Evolutionary conservation across 1,140 invertebrate species (phyloP), one percentile per base, ranked within the genome.

Genomic region (Parasteatoda tepidariorum): DNA sequence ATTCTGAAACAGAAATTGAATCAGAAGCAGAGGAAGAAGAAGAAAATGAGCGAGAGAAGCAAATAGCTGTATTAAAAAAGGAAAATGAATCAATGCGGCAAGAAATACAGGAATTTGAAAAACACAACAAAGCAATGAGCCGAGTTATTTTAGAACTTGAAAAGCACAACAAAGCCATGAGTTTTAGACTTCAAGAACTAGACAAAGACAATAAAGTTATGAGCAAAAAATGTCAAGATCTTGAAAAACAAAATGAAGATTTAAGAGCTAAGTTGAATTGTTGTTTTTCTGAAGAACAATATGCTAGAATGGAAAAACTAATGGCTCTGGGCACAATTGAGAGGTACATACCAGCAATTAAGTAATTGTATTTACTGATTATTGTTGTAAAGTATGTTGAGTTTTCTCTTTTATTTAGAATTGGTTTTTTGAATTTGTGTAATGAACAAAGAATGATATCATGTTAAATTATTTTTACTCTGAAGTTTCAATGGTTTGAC

Each of bases 151-250:
- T 82, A 15, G 78, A 82, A 62, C 78, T 82, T 0, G 78, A 82
- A 31, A 82, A 82, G 38, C 66, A 70, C 31, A 82, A 82, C 3
- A 82, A 82, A 30, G 66, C 67, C n/a, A 82, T 82, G 78, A 82
- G 78, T 48, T 28, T 71, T 5, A 82, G 71, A 7, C 26, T 82
- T 4, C 67, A 70, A 30, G 78, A 82, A 9, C 24, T 82, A 48
- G 78, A 82, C 22, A 82, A 82, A 30, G 78, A 82, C 24, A 82
- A 82, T 71, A 82, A 82, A 48, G 57, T 75, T 5, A 59, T 82
- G 66, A 82, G 54, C 22, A 82, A 82, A 48, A 82, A 82, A 28
- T 18, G 70, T 11, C 30, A 31, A 30, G 78, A 82, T 31, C 55
- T 82, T 26, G 78, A 82, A 71, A 70, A 67, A 62, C 67, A 61